Percentiles rank a stretch among this genome's conserved stretches.
Conservation (phyloP, 2,888 invertebrate genomes). For the Phrixothrix hirtus region DNA sequence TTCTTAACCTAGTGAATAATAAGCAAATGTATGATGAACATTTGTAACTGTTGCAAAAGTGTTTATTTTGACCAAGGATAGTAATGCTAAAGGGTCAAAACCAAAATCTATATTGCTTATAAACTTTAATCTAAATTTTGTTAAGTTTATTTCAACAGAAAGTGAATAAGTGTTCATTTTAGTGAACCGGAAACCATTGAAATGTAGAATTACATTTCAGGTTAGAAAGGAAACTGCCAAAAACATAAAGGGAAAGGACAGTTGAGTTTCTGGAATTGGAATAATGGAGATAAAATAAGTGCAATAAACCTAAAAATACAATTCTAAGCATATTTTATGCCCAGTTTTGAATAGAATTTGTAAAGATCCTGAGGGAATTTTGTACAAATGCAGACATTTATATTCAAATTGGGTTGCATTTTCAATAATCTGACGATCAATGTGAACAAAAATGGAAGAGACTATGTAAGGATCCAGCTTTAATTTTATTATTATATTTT, state of each 20-base stretch:
- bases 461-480: slow-evolving; percentile 15
- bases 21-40: too few species aligned
- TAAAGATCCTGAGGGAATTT: slow-evolving; percentile 24
- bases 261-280: slow-evolving; percentile 20
- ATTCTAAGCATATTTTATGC: slow-evolving; percentile 27
- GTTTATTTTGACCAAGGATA: too few species aligned
- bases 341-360: slow-evolving; percentile 28
- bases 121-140: too few species aligned
- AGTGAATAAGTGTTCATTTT: slow-evolving; percentile 5
- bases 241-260: slow-evolving; percentile 19
- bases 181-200: slow-evolving; percentile 1
- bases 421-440: slow-evolving; percentile 29
- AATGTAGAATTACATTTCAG: slow-evolving; percentile 16
- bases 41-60: too few species aligned
- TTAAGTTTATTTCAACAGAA: not conserved
- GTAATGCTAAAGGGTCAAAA: too few species aligned
- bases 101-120: too few species aligned
- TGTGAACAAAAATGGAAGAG: slow-evolving; percentile 12
- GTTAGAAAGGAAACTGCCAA: slow-evolving; percentile 21
- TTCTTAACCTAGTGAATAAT: too few species aligned
- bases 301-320: slow-evolving; percentile 32
- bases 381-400: slow-evolving; percentile 25
- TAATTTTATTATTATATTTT: slow-evolving; percentile 14
- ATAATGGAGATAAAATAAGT: slow-evolving; percentile 32
- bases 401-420: slow-evolving; percentile 27